Evolutionary conservation across 1,140 invertebrate species (phyloP).

Genomic region (Platyscapa corneri): DNA sequence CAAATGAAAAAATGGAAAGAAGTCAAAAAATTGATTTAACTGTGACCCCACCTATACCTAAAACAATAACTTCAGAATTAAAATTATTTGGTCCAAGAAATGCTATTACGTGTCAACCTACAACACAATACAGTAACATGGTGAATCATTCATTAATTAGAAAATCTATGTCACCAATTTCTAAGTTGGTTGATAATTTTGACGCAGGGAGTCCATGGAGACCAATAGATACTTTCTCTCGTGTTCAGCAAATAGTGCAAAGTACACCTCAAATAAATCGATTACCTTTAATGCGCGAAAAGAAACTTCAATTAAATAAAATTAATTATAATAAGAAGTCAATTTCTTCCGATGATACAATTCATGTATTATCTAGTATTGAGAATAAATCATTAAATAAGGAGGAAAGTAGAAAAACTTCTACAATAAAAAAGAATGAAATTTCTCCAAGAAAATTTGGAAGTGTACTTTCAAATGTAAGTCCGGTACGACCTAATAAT

Average conservation of each 20-base stretch:
- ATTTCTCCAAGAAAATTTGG: constrained; percentile 61
- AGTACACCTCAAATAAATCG: constrained; percentile 63
- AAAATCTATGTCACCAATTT: constrained; percentile 65
- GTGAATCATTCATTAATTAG: constrained; percentile 61
- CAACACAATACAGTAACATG: constrained; percentile 49
- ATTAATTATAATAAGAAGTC: constrained; percentile 35
- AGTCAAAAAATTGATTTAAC: constrained; percentile 45
- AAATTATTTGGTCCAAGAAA: constrained; percentile 57
- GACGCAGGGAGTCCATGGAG: constrained; percentile 64
- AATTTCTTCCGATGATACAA: constrained; percentile 36
- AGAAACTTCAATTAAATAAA: constrained; percentile 18
- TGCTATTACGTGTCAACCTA: constrained; percentile 49
- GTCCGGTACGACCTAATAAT: background rate
- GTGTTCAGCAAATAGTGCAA: constrained; percentile 60
- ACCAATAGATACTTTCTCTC: constrained; percentile 57
- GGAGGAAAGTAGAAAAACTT: background rate
- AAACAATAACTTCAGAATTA: constrained; percentile 50
- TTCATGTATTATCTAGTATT: constrained; percentile 5
- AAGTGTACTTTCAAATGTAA: constrained; percentile 61
- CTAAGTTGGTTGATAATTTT: constrained; percentile 46
- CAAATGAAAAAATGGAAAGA: constrained; percentile 41
- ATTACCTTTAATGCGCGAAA: background rate
- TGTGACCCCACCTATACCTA: constrained; percentile 42
- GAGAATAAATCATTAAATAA: background rate
- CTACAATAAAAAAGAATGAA: constrained; percentile 28